These are phyloP conservation scores for Scaptomyza flava DNA, from an alignment of 2,888 invertebrate genomes.

Conservation along the genomic window DNA sequence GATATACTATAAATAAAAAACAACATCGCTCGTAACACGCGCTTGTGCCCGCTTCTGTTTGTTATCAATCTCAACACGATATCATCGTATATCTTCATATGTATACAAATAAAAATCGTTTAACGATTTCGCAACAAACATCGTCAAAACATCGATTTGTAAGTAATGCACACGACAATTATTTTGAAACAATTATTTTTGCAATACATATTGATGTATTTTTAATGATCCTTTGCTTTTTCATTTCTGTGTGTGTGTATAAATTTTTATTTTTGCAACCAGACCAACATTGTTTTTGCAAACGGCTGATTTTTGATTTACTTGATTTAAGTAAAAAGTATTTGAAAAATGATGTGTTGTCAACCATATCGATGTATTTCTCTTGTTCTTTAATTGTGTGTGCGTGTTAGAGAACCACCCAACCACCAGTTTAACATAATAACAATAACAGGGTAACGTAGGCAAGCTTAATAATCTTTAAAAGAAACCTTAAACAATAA, in stretches of 20 bases:
- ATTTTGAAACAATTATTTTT: conserved; percentile 28
- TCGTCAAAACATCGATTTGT: conserved; percentile 70
- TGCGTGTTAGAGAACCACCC: conserved; percentile 41
- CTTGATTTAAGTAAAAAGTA: conserved; percentile 1
- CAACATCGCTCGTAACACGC: conserved; percentile 54
- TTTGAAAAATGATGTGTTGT: conserved; percentile 21
- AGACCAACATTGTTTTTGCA: conserved; percentile 29
- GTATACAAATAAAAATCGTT: conserved; percentile 29
- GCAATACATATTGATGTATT: conserved; percentile 33
- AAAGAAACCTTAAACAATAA: conserved; percentile 13
- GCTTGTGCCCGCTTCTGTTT: conserved; percentile 76
- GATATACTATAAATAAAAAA: conserved; percentile 29
- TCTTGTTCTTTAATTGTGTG: conserved; percentile 32
- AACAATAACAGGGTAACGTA: conserved; percentile 30
- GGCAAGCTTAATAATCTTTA: conserved; percentile 28
- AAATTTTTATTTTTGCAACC: conserved; percentile 24
- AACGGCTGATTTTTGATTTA: conserved; percentile 56
- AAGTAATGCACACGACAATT: conserved; percentile 74
- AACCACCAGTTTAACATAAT: conserved; percentile 19
- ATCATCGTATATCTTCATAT: conserved; percentile 37
- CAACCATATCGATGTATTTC: conserved; percentile 49
- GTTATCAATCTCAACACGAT: conserved; percentile 42
- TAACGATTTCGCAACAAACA: conserved; percentile 32
- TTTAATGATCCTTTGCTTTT: conserved; percentile 18
- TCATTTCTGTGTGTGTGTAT: conserved; percentile 3